Base-by-base conservation (phyloP, 2,113 vertebrate genomes). In the Sapayoa aenigma region DNA sequence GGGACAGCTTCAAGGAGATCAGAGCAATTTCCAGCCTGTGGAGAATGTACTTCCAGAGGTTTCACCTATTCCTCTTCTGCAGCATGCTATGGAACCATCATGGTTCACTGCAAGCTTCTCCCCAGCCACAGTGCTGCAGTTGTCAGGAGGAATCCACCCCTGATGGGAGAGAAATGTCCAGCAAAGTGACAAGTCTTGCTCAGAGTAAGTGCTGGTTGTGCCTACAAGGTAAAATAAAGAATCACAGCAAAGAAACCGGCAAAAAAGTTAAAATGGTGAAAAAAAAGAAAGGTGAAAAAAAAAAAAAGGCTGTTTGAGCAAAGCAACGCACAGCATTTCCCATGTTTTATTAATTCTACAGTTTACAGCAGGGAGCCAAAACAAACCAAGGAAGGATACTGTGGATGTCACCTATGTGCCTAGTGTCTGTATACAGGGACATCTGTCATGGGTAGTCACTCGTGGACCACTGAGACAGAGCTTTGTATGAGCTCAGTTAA, bases 381-480 rank as follows among this genome's bases (percentile, higher is more conserved):
- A 19, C 12, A 30, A 56, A 18, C 1, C 31, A n/a, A 47, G 50
- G 55, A 35, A 81, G 21, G 65, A 5, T 2, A 0, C 12, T 13
- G 75, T 42, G 85, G 46, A 1, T 42, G 46, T 35, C 58, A 27
- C n/a, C 14, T 37, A 2, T 17, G 56, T 56, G 41, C 62, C 66
- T 16, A 4, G 4, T 5, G 27, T 16, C 5, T 33, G 35, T 1
- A 2, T 33, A 9, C 31, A 56, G 65, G 65, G 78, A 49, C 28
- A 22, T 52, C 35, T 81, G 68, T 18, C 39, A 30, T 0, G 24
- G 65, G 35, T 66, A 49, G 52, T 5, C 68, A 39, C 59, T 6
- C 0, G 1, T 28, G 39, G 28, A 7, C 9, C 63, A 66, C 37
- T 8, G 10, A 25, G 49, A 60, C 1, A 44, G 56, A 21, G 66